Base-by-base conservation (phyloP, 2,888 invertebrate genomes). In the Calliopum simillimum region DNA sequence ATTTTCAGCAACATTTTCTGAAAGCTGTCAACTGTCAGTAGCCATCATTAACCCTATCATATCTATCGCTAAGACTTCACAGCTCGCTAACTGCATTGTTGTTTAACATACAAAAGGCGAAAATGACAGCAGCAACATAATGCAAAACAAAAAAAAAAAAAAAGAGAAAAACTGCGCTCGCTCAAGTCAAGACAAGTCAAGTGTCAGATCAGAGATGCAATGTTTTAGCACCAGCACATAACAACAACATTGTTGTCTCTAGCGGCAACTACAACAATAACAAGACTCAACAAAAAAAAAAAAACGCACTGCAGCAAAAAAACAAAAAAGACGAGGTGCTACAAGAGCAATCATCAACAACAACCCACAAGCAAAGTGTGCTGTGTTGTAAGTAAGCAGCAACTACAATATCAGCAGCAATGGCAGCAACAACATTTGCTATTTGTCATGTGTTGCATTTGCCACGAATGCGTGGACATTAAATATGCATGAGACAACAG, bases 391-490 rank as follows among this genome's bases (percentile, higher is more conserved):
- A 64, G 55, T 56, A 61, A 68, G 5, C 61, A 44, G 19, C 51
- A 44, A 56, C 64, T 33, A 49, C 53, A 64, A 53, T 21, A 63
- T 21, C 8, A 4, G 8, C 11, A 46, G 6, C 44, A 67, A 46
- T 41, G 61, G 33, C 33, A 44, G 16, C 44, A 63, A 55, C 62
- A 63, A 11, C 11, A 49, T 69, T 53, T 56, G 56, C 47, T 49
- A 58, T 64, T 58, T 68, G 61, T 68, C 62, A 68, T 69, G 69
- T 55, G 69, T 44, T 62, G 68, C 69, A 56, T 51, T 69, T 49
- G 69, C 69, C 69, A 69, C 55, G 69, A 56, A 55, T 64, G 68
- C 68, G 61, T 68, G 68, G 68, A 56, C 65, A 71, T 71, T 71
- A 71, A 71, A 69, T 69, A 71, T 71, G 68, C 71, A 71, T 65